Evolutionary conservation across 2,888 invertebrate species (phyloP), one percentile per base, ranked within the genome.

Genomic region (Zygaena filipendulae): DNA sequence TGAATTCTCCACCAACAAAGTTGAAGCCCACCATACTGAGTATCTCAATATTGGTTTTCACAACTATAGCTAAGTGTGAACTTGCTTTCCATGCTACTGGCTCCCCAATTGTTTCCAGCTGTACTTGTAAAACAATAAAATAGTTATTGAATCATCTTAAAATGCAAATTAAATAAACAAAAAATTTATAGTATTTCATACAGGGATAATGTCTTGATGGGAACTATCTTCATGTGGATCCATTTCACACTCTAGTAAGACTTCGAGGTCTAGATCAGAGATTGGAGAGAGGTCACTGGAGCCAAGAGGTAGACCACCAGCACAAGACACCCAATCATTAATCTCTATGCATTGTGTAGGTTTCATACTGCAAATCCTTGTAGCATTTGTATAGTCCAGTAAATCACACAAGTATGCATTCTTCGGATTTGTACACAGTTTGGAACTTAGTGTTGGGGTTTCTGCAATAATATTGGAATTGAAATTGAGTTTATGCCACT

Each of bases 21-120:
- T 86, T 84, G 38, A 87, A 84, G 25, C 88, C 85, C 38, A 92
- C 81, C 43, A 87, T 82, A 35, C 90, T 86, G 24, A 92, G 82
- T 47, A 87, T 85, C 49, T 88, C 86, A 43, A 91, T 82, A 55
- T 92, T 90, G 23, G 90, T 90, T 59, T 88, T 88, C 30, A 93
- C 49, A 36, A 93, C 84, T 40, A 91, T 77, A 27, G 88, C 88
- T 49, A 93, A 83, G 54, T 86, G 84, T 39, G 88, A 86, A 27
- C 86, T 84, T 27, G 87, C 87, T 51, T 87, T 90, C 92, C 92
- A 93, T 13, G 91, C 90, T 30, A 90, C 77, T 25, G 89, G 85
- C 53, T 86, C 83, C 30, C 92, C 92, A 62, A 89, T 90, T 48
- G 88, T 84, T 55, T 92, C 91, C 49, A 92, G 74, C 90, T 92